Conservation (phyloP, 2,113 vertebrate species). For the Psilopsiagon aymara region DNA sequence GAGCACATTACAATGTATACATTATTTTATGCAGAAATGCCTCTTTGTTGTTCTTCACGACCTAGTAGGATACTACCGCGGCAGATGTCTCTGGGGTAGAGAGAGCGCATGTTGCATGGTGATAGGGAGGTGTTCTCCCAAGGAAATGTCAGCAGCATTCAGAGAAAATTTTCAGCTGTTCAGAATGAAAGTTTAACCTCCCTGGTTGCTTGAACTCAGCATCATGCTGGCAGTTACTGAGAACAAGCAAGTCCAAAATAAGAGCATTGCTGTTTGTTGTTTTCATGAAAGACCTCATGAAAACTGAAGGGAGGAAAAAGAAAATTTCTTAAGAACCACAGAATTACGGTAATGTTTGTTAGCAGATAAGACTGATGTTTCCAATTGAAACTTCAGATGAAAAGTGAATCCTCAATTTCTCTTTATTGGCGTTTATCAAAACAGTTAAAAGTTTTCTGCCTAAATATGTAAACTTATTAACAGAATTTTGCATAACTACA, state of each 20-base stretch:
- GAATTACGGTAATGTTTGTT: not conserved
- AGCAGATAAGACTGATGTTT: not conserved
- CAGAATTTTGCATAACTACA: not conserved
- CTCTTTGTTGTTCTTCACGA: not conserved
- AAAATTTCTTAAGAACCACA: not conserved
- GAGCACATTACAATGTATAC: accelerated
- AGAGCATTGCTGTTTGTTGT: not conserved
- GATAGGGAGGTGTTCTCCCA: not conserved
- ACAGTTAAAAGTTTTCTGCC: not conserved
- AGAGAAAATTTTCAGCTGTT: slow-evolving; percentile 39
- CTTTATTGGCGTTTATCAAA: not conserved
- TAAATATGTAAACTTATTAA: not conserved
- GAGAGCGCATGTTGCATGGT: not conserved
- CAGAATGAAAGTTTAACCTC: slow-evolving; percentile 43
- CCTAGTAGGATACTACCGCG: not conserved
- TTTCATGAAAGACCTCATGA: not conserved
- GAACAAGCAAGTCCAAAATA: not conserved
- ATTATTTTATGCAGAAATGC: not conserved
- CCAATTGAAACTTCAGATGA: not conserved
- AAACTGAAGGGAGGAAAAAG: not conserved
- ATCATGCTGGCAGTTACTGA: not conserved
- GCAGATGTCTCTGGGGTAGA: not conserved
- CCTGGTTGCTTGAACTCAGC: not conserved
- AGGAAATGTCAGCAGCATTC: slow-evolving; percentile 30
- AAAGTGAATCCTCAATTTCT: not conserved